Evolutionary conservation across 2,113 vertebrate species (phyloP), one percentile per base, ranked within the genome.

Genomic region (Montifringilla adamsi): DNA sequence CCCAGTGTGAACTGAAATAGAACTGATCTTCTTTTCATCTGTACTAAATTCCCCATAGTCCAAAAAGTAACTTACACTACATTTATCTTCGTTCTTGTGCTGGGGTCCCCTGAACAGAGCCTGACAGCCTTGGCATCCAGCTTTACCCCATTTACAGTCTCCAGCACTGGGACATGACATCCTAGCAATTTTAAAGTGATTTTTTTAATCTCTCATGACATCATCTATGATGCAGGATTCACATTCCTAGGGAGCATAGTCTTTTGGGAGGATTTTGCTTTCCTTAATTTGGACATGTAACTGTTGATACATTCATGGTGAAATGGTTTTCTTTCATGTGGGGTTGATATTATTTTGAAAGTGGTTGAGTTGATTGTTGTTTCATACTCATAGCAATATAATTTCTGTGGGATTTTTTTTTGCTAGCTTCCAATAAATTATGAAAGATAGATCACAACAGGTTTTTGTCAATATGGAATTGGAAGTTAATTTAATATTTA

Each of bases 401-500:
- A 50, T 84, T 93, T 78, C 55, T 1, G 0, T 28, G 50, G 15
- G 17, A 12, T 11, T 8, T 83, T 50, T 87, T 90, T 83, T 89
- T 90, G 14, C 37, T 69, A 33, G 9, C 47, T 95, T 84, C 46
- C 41, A 50, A 49, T 90, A 88, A 80, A 47, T 59, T 46, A 63
- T 79, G 70, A 87, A 70, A 75, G 64, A 39, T 15, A 83, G 49
- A 76, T 47, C 44, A 70, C 44, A 91, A n/a, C 3, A 7, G 20
- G 43, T 85, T 60, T 83, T 68, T 88, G 72, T 92, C 73, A 66
- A 66, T 69, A 39, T 67, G 56, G 26, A 85, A 77, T 12, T 93
- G 76, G 81, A 90, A 79, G 50, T 79, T 4, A 78, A 75, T 92
- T 91, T 91, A 67, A 91, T 93, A 78, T 83, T 84, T 90, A 76